phyloP scores from a whole-genome alignment of 2,888 invertebrate species.

The Netelia melanura region DNA sequence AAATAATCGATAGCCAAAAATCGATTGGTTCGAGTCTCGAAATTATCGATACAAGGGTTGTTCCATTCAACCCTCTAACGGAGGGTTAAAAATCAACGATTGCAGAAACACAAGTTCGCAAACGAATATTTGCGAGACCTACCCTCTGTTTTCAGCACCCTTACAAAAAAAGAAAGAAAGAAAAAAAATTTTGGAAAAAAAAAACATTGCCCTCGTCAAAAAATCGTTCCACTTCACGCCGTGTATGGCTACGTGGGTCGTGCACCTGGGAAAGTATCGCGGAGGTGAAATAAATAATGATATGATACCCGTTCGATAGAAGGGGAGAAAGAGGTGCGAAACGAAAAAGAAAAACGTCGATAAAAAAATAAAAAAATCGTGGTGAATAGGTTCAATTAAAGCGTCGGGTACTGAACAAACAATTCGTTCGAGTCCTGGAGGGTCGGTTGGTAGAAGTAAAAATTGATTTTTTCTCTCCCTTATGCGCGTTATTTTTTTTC shows the following conservation, averaged over 20 bases:
- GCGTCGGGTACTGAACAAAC: constrained; percentile 50
- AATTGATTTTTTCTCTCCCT: constrained; percentile 49
- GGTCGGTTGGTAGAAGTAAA: constrained; percentile 44
- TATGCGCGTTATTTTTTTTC: neutral
- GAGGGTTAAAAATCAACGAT: too few species aligned
- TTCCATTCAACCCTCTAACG: too few species aligned
- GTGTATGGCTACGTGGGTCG: neutral
- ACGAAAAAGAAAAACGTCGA: neutral
- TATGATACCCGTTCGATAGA: neutral
- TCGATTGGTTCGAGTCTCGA: too few species aligned
- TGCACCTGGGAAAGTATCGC: constrained; percentile 33
- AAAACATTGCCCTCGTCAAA: too few species aligned
- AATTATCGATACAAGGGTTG: too few species aligned
- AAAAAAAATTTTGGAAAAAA: neutral
- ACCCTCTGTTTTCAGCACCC: too few species aligned
- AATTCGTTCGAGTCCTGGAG: constrained; percentile 37
- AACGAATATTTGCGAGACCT: too few species aligned
- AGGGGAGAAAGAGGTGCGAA: too few species aligned
- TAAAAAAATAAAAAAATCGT: neutral
- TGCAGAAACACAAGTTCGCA: too few species aligned
- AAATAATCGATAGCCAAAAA: too few species aligned
- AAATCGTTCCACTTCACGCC: too few species aligned
- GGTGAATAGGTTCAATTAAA: constrained; percentile 57
- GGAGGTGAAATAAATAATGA: constrained; percentile 30
- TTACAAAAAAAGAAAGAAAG: too few species aligned